Evolutionary conservation across 2,888 invertebrate species (phyloP).

Genomic region (Eupithecia insigniata): DNA sequence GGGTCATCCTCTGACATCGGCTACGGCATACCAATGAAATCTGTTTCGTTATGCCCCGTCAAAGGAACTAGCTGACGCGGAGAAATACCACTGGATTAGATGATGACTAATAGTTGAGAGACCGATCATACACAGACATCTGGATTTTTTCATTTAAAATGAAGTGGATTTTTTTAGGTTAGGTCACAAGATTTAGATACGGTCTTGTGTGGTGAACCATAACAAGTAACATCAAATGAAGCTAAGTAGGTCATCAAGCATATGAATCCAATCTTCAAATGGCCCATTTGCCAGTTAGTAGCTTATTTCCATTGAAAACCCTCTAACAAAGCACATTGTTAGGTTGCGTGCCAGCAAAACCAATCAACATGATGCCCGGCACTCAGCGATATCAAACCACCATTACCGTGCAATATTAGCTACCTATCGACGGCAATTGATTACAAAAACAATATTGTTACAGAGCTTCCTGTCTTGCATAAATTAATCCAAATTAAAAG

Average conservation of each 20-base stretch:
- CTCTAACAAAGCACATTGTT: conserved; percentile 55
- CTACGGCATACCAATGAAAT: conserved; percentile 70
- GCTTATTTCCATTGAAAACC: conserved; percentile 38
- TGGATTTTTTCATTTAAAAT: neutral
- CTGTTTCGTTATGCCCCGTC: conserved; percentile 79
- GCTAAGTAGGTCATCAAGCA: conserved; percentile 8
- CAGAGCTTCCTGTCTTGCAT: conserved; percentile 69
- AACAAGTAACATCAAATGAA: conserved; percentile 6
- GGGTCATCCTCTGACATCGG: conserved; percentile 71
- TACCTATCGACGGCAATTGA: conserved; percentile 72
- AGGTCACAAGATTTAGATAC: neutral
- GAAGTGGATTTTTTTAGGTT: neutral
- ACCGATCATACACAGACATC: neutral
- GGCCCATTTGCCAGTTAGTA: conserved; percentile 26
- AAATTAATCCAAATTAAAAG: conserved; percentile 81
- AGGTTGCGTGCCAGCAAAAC: conserved; percentile 69
- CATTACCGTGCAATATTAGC: conserved; percentile 62
- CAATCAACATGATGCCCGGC: conserved; percentile 74
- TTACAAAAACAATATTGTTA: conserved; percentile 70
- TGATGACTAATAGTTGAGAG: conserved; percentile 68
- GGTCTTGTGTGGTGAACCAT: neutral
- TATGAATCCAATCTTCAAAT: conserved; percentile 20
- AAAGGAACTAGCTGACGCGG: conserved; percentile 72
- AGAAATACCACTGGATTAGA: conserved; percentile 70
- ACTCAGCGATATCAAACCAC: conserved; percentile 73